These are phyloP conservation scores for Caenorhabditis latens DNA, from an alignment of 1,140 invertebrate genomes.

Conservation along the genomic window DNA sequence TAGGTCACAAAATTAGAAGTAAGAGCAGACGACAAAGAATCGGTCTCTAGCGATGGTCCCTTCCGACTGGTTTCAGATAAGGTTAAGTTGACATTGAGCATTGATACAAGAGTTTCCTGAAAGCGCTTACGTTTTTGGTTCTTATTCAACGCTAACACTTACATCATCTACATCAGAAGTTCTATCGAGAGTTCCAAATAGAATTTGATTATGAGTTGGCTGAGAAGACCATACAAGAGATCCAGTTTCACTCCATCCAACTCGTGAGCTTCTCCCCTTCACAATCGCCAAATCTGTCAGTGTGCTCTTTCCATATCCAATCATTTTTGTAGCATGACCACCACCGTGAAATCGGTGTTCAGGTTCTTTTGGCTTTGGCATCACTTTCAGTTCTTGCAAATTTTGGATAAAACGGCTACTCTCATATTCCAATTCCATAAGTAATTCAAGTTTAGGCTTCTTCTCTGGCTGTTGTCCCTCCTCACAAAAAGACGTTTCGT, in stretches of 20 bases:
- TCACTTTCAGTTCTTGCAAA: slow-evolving; percentile 22
- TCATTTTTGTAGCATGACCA: neutral
- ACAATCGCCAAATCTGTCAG: slow-evolving; percentile 28
- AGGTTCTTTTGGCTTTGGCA: slow-evolving; percentile 10
- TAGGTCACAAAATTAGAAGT: slow-evolving; percentile 26
- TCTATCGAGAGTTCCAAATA: neutral
- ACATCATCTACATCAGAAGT: slow-evolving; percentile 29
- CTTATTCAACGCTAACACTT: neutral
- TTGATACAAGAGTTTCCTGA: neutral
- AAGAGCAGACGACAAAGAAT: neutral
- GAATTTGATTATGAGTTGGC: neutral
- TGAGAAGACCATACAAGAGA: slow-evolving; percentile 21
- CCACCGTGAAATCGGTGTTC: slow-evolving; percentile 43
- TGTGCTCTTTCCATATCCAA: slow-evolving; percentile 39
- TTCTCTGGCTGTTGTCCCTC: slow-evolving; percentile 48
- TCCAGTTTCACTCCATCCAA: slow-evolving; percentile 55
- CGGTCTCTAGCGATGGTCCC: neutral
- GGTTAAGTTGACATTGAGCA: slow-evolving; percentile 6
- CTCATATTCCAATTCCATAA: slow-evolving; percentile 29
- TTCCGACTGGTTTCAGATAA: neutral
- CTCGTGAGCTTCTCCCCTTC: slow-evolving; percentile 17
- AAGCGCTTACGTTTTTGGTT: neutral
- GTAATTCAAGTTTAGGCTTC: slow-evolving; percentile 49
- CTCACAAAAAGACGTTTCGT: neutral
- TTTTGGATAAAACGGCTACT: slow-evolving; percentile 31